phyloP scores from a whole-genome alignment of 23 tunicate species.

The Oikopleura dioica region DNA sequence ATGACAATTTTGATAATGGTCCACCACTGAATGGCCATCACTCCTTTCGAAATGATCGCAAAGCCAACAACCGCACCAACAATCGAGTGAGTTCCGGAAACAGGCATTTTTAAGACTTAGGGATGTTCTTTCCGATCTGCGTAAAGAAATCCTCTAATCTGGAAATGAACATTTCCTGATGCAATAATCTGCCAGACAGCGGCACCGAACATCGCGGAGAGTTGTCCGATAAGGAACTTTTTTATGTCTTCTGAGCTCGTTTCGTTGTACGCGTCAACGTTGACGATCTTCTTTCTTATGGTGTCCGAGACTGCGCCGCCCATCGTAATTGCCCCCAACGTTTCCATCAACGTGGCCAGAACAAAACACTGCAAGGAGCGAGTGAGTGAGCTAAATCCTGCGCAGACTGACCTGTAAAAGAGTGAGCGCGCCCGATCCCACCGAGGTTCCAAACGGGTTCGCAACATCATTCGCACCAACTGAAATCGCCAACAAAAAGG shows the following conservation, averaged over 20 bases:
- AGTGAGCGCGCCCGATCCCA: constrained; percentile 69
- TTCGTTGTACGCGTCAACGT: constrained; percentile 34
- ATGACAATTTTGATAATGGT: constrained; percentile 18
- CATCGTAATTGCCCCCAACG: background rate
- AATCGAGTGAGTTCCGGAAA: constrained; percentile 91
- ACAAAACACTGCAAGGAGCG: background rate
- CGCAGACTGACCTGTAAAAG: constrained; percentile 39
- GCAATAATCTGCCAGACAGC: constrained; percentile 86
- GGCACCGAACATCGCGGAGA: constrained; percentile 43
- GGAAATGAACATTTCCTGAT: no score
- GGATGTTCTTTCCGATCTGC: no score
- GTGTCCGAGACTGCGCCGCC: constrained; percentile 35
- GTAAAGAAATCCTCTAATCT: no score
- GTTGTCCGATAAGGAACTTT: constrained; percentile 55
- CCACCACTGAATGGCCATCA: background rate
- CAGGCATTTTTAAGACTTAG: constrained; percentile 62
- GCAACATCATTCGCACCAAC: constrained; percentile 99
- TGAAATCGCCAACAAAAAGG: constrained; percentile 70
- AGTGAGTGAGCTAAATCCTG: no score
- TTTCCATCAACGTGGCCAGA: background rate
- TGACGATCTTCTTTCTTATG: constrained; percentile 67
- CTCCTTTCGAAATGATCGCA: constrained; percentile 56
- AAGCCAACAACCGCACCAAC: constrained; percentile 87
- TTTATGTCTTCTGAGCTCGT: constrained; percentile 3
- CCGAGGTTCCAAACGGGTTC: constrained; percentile 88